phyloP scores from a whole-genome alignment of 2,113 vertebrate species.

The Conger conger region DNA sequence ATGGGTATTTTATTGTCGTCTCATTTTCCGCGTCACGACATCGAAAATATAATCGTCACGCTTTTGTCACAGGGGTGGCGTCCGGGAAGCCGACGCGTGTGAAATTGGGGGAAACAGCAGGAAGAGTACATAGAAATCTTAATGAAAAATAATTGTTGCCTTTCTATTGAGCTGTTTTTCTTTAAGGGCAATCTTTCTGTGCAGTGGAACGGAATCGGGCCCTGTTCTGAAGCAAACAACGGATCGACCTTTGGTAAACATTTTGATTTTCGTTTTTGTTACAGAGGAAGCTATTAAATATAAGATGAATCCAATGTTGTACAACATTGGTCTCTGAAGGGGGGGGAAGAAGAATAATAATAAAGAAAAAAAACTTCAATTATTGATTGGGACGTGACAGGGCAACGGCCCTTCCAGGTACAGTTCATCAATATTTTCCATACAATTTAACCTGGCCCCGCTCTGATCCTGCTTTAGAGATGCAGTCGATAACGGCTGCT shows the following conservation, averaged over 20 bases:
- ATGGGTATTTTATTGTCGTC: conserved; percentile 49
- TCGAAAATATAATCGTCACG: conserved; percentile 49
- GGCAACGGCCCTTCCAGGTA: conserved; percentile 47
- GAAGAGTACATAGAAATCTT: conserved; percentile 30
- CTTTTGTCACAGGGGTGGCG: conserved; percentile 45
- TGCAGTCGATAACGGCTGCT: conserved; percentile 46
- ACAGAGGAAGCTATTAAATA: conserved; percentile 49
- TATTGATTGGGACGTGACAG: conserved; percentile 66
- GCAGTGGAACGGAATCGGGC: conserved; percentile 56
- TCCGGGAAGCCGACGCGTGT: conserved; percentile 46
- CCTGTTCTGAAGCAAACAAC: conserved; percentile 42
- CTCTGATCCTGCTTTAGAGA: conserved; percentile 47
- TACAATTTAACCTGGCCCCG: conserved; percentile 62
- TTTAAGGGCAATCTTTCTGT: conserved; percentile 49
- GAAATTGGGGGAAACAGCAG: conserved; percentile 35
- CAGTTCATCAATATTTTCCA: conserved; percentile 68
- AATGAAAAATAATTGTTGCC: conserved; percentile 41
- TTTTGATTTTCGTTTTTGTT: conserved; percentile 44
- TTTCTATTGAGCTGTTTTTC: conserved; percentile 26
- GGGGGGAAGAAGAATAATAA: conserved; percentile 52
- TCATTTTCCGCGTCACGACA: conserved; percentile 54
- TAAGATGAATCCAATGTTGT: conserved; percentile 37
- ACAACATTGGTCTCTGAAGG: conserved; percentile 33
- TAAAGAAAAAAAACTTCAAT: conserved; percentile 57
- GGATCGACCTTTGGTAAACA: conserved; percentile 42